A percentile compares a stretch with the other conserved stretches of the same genome.
Conservation (phyloP, 2,888 invertebrate species). For the Platynereis dumerilii region DNA sequence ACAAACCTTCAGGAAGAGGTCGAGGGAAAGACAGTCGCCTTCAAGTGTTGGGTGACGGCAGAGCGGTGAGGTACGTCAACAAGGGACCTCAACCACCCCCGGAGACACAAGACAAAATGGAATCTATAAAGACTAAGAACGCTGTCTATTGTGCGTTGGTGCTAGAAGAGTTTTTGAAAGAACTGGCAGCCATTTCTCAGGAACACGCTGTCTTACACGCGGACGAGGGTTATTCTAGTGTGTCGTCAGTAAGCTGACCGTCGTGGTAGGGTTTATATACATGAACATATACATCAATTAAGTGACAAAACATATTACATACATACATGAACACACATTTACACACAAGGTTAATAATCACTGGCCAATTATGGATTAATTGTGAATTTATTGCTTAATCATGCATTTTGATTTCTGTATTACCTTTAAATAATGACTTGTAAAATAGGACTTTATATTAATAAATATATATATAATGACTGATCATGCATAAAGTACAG, state of each 20-base stretch:
- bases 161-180: slow-evolving; percentile 94
- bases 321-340: no score
- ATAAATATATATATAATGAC: no score
- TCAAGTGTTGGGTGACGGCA: slow-evolving; percentile 27
- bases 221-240: slow-evolving; percentile 14
- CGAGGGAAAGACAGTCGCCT: slow-evolving; percentile 22
- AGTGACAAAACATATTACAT: no score
- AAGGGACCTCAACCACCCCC: slow-evolving; percentile 10
- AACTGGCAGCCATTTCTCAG: slow-evolving; percentile 90
- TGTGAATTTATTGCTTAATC: no score
- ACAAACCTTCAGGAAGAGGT: slow-evolving; percentile 5
- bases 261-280: no score
- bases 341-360: no score
- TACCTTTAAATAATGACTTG: no score
- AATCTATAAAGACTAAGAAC: slow-evolving; percentile 61
- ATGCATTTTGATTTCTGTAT: no score
- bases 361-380: no score
- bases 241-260: slow-evolving; percentile 12
- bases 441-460: no score
- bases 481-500: no score
- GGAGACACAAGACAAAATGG: slow-evolving; percentile 39
- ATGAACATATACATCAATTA: no score
- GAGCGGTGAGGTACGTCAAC: slow-evolving; percentile 50
- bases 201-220: slow-evolving; percentile 78
- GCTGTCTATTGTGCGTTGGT: slow-evolving; percentile 82